Evolutionary conservation across 1,140 invertebrate species (phyloP), one percentile per base, ranked within the genome.

Genomic region (Lithobius niger): DNA sequence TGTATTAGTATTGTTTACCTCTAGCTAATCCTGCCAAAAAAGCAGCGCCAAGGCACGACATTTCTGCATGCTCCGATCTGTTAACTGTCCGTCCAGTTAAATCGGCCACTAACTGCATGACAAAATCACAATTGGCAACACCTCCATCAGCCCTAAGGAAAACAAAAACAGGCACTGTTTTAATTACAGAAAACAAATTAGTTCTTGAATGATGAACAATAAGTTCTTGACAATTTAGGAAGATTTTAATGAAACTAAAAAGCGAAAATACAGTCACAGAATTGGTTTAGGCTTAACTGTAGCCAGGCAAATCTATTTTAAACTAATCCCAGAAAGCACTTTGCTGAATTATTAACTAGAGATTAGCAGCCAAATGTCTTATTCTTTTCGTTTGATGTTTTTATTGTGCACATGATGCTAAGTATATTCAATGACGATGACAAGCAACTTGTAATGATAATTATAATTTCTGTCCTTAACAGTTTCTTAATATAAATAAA

Each of bases 101-200:
- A 71, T 95, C 85, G 2, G 89, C 80, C 48, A 96, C 75, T 25
- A 90, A 70, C 71, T 96, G 91, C 60, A 86, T 79, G 1, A 96
- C 72, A 66, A 95, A 96, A 69, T 94, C 82, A 70, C 94, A 95
- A 55, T 80, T 79, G 0, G 88, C 84, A 18, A 97, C 90, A 25
- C 93, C 93, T n/a, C 92, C 93, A 69, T 94, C 88, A 40, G 89
- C 77, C 61, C 91, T 94, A 65, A 21, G 77, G 71, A 36, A 50
- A 49, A 48, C 26, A 22, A 55, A 21, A 36, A n/a, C 10, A 50
- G 28, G 25, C n/a, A n/a, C n/a, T n/a, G n/a, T n/a, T n/a, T n/a
- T n/a, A 4, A 26, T 16, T 25, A 31, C 27, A 54, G 42, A 56
- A 44, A 15, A 62, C 10, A 49, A 18, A 56, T 43, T 27, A 3